Evolutionary conservation across 2,888 invertebrate genomes (phyloP).

Genomic region (Eudemis profundana): DNA sequence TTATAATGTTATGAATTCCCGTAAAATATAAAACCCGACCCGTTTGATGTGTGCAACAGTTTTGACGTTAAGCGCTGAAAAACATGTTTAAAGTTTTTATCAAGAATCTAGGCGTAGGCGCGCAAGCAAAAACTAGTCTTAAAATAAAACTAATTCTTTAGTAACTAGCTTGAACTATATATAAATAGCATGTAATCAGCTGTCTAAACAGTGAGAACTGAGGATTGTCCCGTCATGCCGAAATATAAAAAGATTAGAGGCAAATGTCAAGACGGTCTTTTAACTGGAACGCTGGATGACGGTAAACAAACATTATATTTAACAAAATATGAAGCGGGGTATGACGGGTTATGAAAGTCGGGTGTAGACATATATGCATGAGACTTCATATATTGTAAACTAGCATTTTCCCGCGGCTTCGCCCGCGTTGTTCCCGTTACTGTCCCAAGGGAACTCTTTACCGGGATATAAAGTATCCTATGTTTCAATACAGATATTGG

Average conservation of each 20-base stretch:
- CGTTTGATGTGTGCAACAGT: constrained; percentile 21
- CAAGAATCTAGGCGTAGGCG: constrained; percentile 39
- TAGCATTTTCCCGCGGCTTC: not conserved
- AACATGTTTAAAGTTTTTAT: constrained; percentile 33
- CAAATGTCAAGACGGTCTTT: constrained; percentile 14
- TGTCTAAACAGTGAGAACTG: constrained; percentile 33
- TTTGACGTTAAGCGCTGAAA: constrained; percentile 18
- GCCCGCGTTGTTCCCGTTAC: too few relatives aligned
- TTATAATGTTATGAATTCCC: not conserved
- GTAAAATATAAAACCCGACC: not conserved
- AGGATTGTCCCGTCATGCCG: constrained; percentile 10
- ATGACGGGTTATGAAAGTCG: not conserved
- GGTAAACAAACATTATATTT: constrained; percentile 11
- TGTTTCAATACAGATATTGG: too few relatives aligned
- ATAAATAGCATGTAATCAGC: constrained; percentile 38
- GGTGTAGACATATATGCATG: not conserved
- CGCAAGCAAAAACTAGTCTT: constrained; percentile 30
- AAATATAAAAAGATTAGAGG: constrained; percentile 10
- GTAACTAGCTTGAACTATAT: constrained; percentile 27
- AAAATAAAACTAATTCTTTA: constrained; percentile 41
- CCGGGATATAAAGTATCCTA: too few relatives aligned
- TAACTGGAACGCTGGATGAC: not conserved
- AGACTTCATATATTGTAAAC: not conserved
- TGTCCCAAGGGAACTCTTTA: too few relatives aligned
- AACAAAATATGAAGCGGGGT: not conserved